phyloP scores from a whole-genome alignment of 2,113 vertebrate genomes.

The Amphiprion percula region DNA sequence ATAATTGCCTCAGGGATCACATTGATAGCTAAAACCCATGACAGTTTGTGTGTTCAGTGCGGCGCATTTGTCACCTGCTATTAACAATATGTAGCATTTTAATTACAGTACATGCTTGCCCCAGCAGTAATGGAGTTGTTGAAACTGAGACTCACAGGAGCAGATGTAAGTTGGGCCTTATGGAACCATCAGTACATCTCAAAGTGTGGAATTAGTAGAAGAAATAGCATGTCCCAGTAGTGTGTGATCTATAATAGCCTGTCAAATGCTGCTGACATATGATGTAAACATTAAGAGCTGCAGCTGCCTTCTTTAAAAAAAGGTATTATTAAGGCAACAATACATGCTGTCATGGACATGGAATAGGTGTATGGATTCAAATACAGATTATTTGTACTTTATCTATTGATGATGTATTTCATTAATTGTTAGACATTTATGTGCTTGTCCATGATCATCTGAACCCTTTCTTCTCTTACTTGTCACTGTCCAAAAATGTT shows the following conservation, averaged over 20 bases:
- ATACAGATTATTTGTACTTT: no score
- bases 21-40: slow-evolving; percentile 48
- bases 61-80: slow-evolving; percentile 55
- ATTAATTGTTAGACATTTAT: no score
- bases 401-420: no score
- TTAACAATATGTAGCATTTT: slow-evolving; percentile 50
- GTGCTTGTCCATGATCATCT: no score
- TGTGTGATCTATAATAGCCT: slow-evolving; percentile 20
- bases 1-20: slow-evolving; percentile 54
- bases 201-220: slow-evolving; percentile 29
- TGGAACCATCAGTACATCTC: slow-evolving; percentile 31
- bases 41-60: slow-evolving; percentile 57
- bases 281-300: slow-evolving; percentile 9
- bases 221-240: slow-evolving; percentile 4
- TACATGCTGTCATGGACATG: no score
- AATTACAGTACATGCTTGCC: slow-evolving; percentile 50
- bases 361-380: no score
- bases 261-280: slow-evolving; percentile 16
- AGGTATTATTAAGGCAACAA: not conserved
- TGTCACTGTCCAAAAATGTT: not conserved
- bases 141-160: slow-evolving; percentile 35
- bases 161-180: slow-evolving; percentile 44
- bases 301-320: not conserved
- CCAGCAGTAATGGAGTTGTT: slow-evolving; percentile 23
- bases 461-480: no score